A percentile compares a stretch with the other conserved stretches of the same genome.
These are phyloP conservation scores for Reticulitermes lucifugus DNA, from an alignment of 2,888 invertebrate species.

Conservation along the genomic window DNA sequence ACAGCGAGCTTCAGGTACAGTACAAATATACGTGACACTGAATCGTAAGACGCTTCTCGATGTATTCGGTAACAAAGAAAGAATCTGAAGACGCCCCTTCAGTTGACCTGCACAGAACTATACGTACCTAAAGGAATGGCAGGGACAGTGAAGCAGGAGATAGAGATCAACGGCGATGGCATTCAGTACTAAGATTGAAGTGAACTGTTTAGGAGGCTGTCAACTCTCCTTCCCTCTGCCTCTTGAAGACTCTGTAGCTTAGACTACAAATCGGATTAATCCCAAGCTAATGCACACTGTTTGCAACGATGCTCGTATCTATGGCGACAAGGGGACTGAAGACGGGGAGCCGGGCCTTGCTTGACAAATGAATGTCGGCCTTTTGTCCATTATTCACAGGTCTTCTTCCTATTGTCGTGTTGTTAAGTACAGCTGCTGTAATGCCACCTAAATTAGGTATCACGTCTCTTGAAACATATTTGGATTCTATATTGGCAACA, in stretches of 20 bases:
- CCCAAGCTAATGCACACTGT: slow-evolving; percentile 23
- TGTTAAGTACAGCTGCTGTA: not conserved
- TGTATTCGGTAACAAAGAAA: too few species aligned
- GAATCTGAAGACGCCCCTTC: too few species aligned
- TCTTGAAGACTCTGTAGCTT: not conserved
- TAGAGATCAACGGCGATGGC: not conserved
- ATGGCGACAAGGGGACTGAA: slow-evolving; percentile 9
- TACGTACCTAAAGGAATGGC: not conserved
- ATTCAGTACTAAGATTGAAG: slow-evolving; percentile 12
- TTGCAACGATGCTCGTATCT: slow-evolving; percentile 16
- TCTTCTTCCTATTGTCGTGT: not conserved
- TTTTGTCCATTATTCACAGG: slow-evolving; percentile 20
- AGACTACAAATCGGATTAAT: slow-evolving; percentile 34
- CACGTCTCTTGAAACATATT: too few species aligned
- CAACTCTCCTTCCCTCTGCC: not conserved
- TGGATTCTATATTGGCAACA: too few species aligned
- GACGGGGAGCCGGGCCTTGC: not conserved
- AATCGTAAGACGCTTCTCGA: too few species aligned
- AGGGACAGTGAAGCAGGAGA: slow-evolving; percentile 1
- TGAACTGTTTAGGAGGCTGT: slow-evolving; percentile 18
- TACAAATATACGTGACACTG: too few species aligned
- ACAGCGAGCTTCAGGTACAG: too few species aligned
- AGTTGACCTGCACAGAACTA: too few species aligned
- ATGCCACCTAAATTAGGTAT: too few species aligned
- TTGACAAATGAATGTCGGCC: slow-evolving; percentile 35